These are phyloP conservation scores for Hirtodrosophila cameraria DNA, from an alignment of 2,888 invertebrate species.

Conservation along the genomic window DNA sequence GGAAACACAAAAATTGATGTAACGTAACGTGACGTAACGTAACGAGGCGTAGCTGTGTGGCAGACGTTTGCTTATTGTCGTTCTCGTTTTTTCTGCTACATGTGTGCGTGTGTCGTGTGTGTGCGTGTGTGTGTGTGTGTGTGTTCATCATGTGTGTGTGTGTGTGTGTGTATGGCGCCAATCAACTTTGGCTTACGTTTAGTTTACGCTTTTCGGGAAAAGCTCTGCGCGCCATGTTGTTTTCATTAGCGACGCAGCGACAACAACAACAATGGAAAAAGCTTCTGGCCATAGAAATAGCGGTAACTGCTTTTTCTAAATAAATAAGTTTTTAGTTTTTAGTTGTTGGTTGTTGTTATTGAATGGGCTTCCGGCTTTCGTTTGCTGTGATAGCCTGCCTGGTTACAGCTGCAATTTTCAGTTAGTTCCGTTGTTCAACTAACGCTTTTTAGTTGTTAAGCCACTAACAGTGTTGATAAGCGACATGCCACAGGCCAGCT, in stretches of 20 bases:
- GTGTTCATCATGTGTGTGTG: constrained; percentile 12
- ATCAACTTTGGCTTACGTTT: constrained; percentile 78
- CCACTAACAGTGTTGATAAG: constrained; percentile 36
- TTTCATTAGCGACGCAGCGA: constrained; percentile 64
- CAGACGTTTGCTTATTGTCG: constrained; percentile 55
- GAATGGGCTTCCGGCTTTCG: constrained; percentile 20
- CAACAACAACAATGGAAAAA: constrained; percentile 25
- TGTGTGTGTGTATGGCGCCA: constrained; percentile 61
- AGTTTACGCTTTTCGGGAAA: constrained; percentile 67
- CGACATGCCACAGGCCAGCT: no score
- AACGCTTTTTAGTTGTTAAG: constrained; percentile 46
- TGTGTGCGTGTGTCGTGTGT: constrained; percentile 16
- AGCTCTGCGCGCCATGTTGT: constrained; percentile 68
- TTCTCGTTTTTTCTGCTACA: constrained; percentile 12
- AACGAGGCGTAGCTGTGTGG: constrained; percentile 63
- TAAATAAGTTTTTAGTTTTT: constrained; percentile 66
- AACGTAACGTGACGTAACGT: constrained; percentile 78
- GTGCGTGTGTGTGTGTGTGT: constrained; percentile 9
- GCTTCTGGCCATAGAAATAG: constrained; percentile 43
- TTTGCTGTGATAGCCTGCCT: neutral
- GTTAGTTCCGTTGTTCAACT: constrained; percentile 47
- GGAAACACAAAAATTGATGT: constrained; percentile 78
- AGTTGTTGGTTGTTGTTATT: constrained; percentile 29
- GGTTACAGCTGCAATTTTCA: constrained; percentile 47
- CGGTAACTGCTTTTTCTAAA: constrained; percentile 65